Evolutionary conservation across 1,140 invertebrate species (phyloP).

Genomic region (Ganaspis sp.): DNA sequence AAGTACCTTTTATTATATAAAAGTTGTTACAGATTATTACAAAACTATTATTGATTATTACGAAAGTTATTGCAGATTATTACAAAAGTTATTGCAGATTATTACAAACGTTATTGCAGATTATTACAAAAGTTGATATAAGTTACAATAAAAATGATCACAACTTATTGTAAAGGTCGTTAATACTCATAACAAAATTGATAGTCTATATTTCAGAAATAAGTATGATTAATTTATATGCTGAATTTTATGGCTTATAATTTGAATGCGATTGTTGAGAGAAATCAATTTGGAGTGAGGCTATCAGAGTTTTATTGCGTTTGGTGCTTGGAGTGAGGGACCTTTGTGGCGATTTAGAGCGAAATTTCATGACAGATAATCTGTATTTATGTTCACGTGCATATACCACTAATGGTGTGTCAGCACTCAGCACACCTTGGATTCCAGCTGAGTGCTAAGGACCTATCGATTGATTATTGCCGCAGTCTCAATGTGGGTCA

Average conservation of each 20-base stretch:
- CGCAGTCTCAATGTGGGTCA: conserved; percentile 54
- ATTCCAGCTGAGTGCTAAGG: conserved; percentile 46
- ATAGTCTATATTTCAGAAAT: too few species aligned
- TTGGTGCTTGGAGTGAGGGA: neutral
- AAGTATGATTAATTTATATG: too few species aligned
- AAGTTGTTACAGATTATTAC: too few species aligned
- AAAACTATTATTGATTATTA: too few species aligned
- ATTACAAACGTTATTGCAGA: too few species aligned
- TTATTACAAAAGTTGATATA: too few species aligned
- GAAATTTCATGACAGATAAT: conserved; percentile 9
- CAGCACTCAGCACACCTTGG: conserved; percentile 38
- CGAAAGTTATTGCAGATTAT: too few species aligned
- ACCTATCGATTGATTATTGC: conserved; percentile 57
- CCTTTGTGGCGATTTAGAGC: neutral
- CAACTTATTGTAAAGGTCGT: too few species aligned
- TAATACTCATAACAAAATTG: too few species aligned
- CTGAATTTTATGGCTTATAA: neutral
- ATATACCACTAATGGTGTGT: conserved; percentile 35
- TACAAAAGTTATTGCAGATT: too few species aligned
- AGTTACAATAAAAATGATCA: too few species aligned
- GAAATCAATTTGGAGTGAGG: neutral
- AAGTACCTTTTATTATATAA: too few species aligned
- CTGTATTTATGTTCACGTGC: neutral
- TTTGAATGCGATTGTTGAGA: neutral
- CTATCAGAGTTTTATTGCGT: neutral